Evolutionary conservation across 2,797 vertebrate genomes (phyloP).

Genomic region (Megaceryle alcyon): DNA sequence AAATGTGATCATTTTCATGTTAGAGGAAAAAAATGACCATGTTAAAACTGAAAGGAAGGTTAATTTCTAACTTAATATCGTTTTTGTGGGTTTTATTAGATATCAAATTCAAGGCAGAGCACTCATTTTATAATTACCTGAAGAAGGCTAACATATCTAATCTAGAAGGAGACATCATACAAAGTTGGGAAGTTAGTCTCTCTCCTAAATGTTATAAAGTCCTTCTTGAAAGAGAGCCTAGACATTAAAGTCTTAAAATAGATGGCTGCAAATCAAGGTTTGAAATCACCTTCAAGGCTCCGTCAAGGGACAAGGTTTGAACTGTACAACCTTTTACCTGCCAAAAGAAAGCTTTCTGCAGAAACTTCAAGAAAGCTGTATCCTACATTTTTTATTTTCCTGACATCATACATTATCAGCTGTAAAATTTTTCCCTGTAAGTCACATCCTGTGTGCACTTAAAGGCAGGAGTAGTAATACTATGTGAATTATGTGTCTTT

Average conservation of each 20-base stretch:
- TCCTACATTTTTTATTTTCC: neutral
- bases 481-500: neutral
- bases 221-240: neutral
- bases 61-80: neutral
- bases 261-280: neutral
- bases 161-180: neutral
- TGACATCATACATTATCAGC: neutral
- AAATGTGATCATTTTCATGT: neutral
- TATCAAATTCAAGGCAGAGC: neutral
- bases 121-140: too few species aligned
- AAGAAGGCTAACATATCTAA: too few species aligned
- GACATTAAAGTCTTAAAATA: neutral
- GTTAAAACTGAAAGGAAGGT: neutral
- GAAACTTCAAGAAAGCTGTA: neutral
- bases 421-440: neutral
- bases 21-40: neutral
- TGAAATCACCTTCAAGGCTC: neutral
- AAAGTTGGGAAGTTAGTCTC: neutral
- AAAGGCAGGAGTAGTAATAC: neutral
- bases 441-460: neutral
- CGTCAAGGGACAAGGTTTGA: constrained; percentile 21
- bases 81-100: neutral
- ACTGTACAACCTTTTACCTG: neutral
- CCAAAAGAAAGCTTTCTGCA: neutral
- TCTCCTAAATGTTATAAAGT: neutral